Evolutionary conservation across 2,113 vertebrate genomes (phyloP).

Genomic region (Toxostoma redivivum): DNA sequence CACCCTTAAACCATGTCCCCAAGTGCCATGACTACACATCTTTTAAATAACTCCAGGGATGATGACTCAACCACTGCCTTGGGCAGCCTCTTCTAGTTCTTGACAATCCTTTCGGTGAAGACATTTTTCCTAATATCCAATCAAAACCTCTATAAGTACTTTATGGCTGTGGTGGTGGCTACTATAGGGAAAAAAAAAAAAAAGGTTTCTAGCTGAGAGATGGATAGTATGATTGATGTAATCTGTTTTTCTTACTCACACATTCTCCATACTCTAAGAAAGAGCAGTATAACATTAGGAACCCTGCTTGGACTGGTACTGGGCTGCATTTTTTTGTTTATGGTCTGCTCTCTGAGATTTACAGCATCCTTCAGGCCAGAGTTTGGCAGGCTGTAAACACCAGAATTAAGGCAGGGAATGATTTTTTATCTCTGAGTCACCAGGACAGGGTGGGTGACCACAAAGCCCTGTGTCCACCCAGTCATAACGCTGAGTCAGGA

Average conservation of each 20-base stretch:
- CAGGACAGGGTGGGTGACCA: neutral
- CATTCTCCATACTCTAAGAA: neutral
- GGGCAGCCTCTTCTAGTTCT: neutral
- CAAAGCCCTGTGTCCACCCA: neutral
- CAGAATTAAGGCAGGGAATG: neutral
- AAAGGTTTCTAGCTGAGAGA: neutral
- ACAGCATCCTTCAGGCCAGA: neutral
- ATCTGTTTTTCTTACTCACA: neutral
- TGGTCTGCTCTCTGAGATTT: neutral
- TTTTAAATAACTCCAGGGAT: neutral
- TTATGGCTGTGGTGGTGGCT: neutral
- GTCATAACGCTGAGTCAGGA: constrained; percentile 33
- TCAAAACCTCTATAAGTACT: neutral
- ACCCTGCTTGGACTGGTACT: neutral
- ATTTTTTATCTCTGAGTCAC: constrained; percentile 18
- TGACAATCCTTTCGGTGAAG: neutral
- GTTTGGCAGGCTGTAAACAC: neutral
- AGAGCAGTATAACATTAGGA: neutral
- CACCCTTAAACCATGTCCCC: neutral
- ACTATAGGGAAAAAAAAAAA: neutral
- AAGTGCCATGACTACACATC: neutral
- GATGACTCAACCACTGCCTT: neutral
- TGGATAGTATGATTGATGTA: neutral
- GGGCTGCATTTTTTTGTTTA: constrained; percentile 1
- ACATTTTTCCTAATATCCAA: neutral